Evolutionary conservation across 2,113 vertebrate genomes (phyloP), one percentile per base, ranked within the genome.

Genomic region (Dissostichus mawsoni): DNA sequence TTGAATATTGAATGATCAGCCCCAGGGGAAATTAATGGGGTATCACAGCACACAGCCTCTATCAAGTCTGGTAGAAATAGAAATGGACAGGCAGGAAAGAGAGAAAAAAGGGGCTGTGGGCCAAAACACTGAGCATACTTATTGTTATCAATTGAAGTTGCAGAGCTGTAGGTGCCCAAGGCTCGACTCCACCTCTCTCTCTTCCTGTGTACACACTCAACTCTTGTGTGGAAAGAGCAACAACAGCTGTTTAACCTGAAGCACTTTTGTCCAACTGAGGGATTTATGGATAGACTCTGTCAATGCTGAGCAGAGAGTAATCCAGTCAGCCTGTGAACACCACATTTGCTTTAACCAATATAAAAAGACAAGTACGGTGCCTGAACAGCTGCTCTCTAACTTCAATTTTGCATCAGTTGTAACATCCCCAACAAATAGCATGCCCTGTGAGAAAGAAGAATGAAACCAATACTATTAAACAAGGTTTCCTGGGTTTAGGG

Each of bases 1-100:
- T 87, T 93, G 94, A 92, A 94, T 94, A 93, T 92, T 94, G 89
- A 93, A 90, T 91, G 87, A 94, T 89, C 86, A 69, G 79, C 65
- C 87, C 76, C 83, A 0, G 72, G 94, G 94, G 94, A 95, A 95
- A 95, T 93, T 90, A 94, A 92, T 87, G 73, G 69, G 72, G 81
- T 81, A 89, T 88, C 89, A 80, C 76, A 90, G 90, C 82, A 80
- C 89, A 88, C 66, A 53, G 81, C 68, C 84, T 76, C 63, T 23
- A 82, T 89, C 89, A 74, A 65, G 81, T 86, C 77, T 79, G 78
- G 69, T 88, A 84, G 70, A 85, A 93, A 94, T 87, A n/a, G n/a
- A n/a, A n/a, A n/a, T n/a, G n/a, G n/a, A n/a, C n/a, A n/a, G n/a
- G 83, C 72, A 88, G 82, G 90, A 91, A 76, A 73, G 75, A 70